Percentiles rank a stretch among this genome's conserved stretches.
These are phyloP conservation scores for Oryctes rhinoceros DNA, from an alignment of 1,140 invertebrate species.

Conservation along the genomic window DNA sequence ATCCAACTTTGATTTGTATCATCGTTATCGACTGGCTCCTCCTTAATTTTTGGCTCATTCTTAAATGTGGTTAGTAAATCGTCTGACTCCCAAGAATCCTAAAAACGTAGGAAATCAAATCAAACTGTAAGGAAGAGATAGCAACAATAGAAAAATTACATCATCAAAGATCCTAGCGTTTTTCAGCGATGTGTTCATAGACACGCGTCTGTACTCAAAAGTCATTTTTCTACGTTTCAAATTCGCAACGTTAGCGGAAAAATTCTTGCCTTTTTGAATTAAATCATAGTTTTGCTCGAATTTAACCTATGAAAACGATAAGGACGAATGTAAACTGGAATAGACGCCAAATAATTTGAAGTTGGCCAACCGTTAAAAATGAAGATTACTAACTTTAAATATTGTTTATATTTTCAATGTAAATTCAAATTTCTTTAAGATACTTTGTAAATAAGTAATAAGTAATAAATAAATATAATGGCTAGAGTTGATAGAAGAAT, in stretches of 20 bases:
- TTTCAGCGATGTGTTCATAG: conserved; percentile 55
- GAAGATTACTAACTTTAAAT: no score
- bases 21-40: conserved; percentile 20
- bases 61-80: background rate
- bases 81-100: conserved; percentile 44
- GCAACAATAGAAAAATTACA: conserved; percentile 50
- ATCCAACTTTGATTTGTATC: conserved; percentile 12
- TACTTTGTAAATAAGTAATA: no score
- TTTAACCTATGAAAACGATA: background rate
- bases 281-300: background rate
- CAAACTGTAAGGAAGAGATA: background rate
- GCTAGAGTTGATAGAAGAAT: no score
- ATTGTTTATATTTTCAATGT: no score
- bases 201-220: conserved; percentile 41
- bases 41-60: conserved; percentile 35
- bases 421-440: no score
- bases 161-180: conserved; percentile 58
- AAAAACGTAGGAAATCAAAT: conserved; percentile 31
- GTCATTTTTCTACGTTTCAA: conserved; percentile 3
- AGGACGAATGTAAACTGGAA: no score
- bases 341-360: no score
- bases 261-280: no score
- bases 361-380: no score
- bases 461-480: no score
- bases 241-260: background rate